Percentiles rank a stretch among this genome's conserved stretches.
phyloP scores from a whole-genome alignment of 1,140 invertebrate genomes.

The Glomeris maerens region DNA sequence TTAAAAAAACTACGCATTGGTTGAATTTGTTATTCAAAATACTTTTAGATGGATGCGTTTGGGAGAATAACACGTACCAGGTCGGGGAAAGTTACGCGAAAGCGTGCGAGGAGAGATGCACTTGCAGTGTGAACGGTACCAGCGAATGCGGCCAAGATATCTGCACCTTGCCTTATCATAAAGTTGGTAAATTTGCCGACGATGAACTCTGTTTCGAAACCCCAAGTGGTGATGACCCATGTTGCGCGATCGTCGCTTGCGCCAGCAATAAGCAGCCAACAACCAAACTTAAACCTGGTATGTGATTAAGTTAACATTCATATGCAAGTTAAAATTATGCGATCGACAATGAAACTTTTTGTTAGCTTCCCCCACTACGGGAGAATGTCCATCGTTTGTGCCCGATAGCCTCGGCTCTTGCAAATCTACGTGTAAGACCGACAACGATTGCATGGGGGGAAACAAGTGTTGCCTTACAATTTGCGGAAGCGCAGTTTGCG shows the following conservation, averaged over 20 bases:
- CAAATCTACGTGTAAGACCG: background rate
- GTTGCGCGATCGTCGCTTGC: conserved; percentile 55
- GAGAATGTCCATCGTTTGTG: background rate
- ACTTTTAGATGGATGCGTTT: conserved; percentile 26
- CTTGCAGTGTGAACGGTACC: conserved; percentile 18
- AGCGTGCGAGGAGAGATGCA: conserved; percentile 21
- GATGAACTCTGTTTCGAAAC: conserved; percentile 59
- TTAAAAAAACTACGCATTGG: conserved; percentile 2
- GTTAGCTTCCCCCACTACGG: no score
- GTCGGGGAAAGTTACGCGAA: conserved; percentile 21
- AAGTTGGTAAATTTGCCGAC: conserved; percentile 33
- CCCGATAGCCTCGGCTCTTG: background rate
- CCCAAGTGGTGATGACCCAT: conserved; percentile 49
- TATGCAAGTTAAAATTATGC: no score
- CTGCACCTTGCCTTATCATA: conserved; percentile 17
- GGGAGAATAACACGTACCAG: conserved; percentile 23
- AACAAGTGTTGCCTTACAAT: background rate
- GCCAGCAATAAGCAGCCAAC: conserved; percentile 20
- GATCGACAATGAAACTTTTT: no score
- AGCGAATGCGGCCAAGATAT: conserved; percentile 16
- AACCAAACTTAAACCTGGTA: no score
- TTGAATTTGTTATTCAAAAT: background rate
- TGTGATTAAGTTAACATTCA: no score
- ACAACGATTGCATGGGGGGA: background rate
- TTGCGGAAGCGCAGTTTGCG: background rate